A percentile compares a stretch with the other conserved stretches of the same genome.
These are phyloP conservation scores for Lordiphosa mommai DNA, from an alignment of 1,140 invertebrate genomes.

Conservation along the genomic window DNA sequence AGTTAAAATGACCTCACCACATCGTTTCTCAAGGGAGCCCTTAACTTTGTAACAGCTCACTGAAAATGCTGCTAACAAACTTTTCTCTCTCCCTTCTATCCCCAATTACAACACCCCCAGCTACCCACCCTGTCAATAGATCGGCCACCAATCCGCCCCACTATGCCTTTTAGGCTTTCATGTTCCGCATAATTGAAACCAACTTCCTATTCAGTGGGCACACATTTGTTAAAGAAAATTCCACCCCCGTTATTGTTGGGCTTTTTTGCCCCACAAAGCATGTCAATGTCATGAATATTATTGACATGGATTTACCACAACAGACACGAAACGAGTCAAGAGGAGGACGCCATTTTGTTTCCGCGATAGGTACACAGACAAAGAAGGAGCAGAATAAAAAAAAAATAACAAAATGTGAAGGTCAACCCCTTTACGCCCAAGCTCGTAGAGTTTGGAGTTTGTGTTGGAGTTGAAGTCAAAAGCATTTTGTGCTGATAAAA, in stretches of 20 bases:
- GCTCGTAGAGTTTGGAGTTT: slow-evolving; percentile 15
- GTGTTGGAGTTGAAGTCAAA: slow-evolving; percentile 50
- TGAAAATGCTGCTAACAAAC: background rate
- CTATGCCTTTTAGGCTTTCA: slow-evolving; percentile 37
- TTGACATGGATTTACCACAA: slow-evolving; percentile 63
- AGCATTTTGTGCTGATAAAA: slow-evolving; percentile 55
- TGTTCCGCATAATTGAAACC: slow-evolving; percentile 66
- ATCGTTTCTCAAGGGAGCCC: no score
- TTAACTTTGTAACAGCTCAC: no score
- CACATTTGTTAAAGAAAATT: slow-evolving; percentile 5
- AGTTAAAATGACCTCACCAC: no score
- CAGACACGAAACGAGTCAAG: slow-evolving; percentile 1
- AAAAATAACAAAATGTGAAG: slow-evolving; percentile 39
- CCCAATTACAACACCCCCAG: background rate
- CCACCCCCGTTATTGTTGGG: slow-evolving; percentile 11
- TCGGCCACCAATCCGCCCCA: background rate
- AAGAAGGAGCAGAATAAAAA: slow-evolving; percentile 6
- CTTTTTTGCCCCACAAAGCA: slow-evolving; percentile 60
- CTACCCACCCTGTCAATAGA: background rate
- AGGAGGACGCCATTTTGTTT: slow-evolving; percentile 45
- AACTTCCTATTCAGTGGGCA: slow-evolving; percentile 60
- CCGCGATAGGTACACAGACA: slow-evolving; percentile 10
- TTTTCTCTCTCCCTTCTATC: background rate
- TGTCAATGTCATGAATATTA: slow-evolving; percentile 75
- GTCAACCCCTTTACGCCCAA: slow-evolving; percentile 58